phyloP scores from a whole-genome alignment of 2,113 vertebrate genomes.

The Protobothrops flavoviridis region DNA sequence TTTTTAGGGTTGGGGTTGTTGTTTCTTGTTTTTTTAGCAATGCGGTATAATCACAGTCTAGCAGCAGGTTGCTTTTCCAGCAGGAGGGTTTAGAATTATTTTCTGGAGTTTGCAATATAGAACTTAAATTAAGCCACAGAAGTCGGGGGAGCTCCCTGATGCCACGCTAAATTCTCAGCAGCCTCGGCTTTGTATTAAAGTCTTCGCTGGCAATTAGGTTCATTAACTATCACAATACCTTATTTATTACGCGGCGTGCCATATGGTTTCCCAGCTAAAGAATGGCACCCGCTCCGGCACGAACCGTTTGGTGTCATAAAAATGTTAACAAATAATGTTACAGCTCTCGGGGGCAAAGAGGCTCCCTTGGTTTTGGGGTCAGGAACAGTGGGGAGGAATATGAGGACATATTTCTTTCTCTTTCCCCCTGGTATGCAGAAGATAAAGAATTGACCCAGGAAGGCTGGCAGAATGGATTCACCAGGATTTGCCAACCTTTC shows the following conservation, averaged over 20 bases:
- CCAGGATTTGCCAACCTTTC: constrained; percentile 66
- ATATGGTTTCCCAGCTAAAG: constrained; percentile 86
- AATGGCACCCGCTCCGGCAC: constrained; percentile 77
- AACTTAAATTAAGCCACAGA: constrained; percentile 89
- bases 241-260: constrained; percentile 83
- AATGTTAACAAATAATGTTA: constrained; percentile 87
- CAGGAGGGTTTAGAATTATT: constrained; percentile 88
- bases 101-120: constrained; percentile 88
- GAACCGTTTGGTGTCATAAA: constrained; percentile 87
- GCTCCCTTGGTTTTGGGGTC: constrained; percentile 72
- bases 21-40: constrained; percentile 73
- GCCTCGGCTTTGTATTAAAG: constrained; percentile 81
- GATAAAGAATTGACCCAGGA: constrained; percentile 76
- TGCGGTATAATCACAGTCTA: constrained; percentile 87
- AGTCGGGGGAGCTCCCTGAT: constrained; percentile 84
- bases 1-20: not conserved
- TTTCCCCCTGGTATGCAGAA: constrained; percentile 33
- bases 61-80: constrained; percentile 85
- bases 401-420: constrained; percentile 78
- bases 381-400: constrained; percentile 73
- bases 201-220: constrained; percentile 85
- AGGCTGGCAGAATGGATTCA: constrained; percentile 62
- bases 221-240: constrained; percentile 89
- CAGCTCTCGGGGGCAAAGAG: constrained; percentile 79
- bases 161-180: constrained; percentile 86